Base-by-base conservation (phyloP, 1,140 invertebrate genomes). In the Holotrichia oblita region DNA sequence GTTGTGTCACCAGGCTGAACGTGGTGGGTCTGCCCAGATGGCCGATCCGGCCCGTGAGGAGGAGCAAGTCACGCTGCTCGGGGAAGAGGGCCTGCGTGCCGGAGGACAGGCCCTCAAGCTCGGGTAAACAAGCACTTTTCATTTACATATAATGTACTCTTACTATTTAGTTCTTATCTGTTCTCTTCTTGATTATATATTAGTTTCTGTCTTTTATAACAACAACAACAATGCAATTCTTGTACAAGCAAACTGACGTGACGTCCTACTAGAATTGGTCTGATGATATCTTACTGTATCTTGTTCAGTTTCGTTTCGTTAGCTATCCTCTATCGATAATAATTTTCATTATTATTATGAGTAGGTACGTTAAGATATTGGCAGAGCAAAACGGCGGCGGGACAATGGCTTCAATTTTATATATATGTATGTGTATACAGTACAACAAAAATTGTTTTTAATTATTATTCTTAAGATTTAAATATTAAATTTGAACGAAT, bases 71-170 rank as follows among this genome's bases (percentile, higher is more conserved):
- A 96, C 95, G 84, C 92, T 98, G 84, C 92, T 98, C 84, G 96
- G 96, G 86, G 97, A 98, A 90, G 97, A 98, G 89, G 95, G 94
- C 85, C 91, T 96, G 83, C 93, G 95, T 87, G 93, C 95, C 86
- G 94, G 95, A 88, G 96, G 96, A 88, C 96, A 97, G 90, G 94
- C 95, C 88, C 93, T 98, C 88, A 97, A 97, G 90, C 90, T 98
- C 87, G 97, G 95, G 95, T 97, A 93, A 93, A 34, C 27, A 34
- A 34, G 27, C 89, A 20, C 61, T 22, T 69, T 69, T 69, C 22
- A 69, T 69, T 69, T 14, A 10, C n/a, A 48, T 48, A 69, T 69
- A 69, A 69, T 69, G n/a, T n/a, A 69, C 61, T 69, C 27, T 69
- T 69, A 69, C 61, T 69, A 69, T 69, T 17, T 69, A 69, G 61